Conservation (phyloP, 2,797 vertebrate genomes). For the Sitta carolinensis region DNA sequence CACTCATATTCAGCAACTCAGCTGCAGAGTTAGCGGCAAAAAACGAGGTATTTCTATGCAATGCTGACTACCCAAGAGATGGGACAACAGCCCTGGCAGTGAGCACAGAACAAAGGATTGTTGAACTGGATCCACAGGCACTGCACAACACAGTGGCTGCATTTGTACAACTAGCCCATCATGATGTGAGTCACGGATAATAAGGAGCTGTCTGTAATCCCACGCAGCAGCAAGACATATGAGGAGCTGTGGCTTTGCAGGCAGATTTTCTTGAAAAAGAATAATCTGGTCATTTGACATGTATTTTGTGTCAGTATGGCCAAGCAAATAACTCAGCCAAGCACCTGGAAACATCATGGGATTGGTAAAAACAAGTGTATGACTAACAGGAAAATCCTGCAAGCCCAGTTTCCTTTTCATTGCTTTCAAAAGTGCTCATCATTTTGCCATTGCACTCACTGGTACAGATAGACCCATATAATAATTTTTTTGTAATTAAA, state of each 20-base stretch:
- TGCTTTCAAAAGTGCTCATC: background rate
- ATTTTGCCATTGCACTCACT: background rate
- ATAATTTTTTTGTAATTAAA: background rate
- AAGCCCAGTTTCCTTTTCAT: background rate
- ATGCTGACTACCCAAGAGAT: background rate
- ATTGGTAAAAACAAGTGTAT: background rate
- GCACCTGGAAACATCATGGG: background rate
- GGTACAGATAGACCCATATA: background rate
- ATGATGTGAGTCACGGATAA: background rate
- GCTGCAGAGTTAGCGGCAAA: background rate
- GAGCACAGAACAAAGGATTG: slow-evolving; percentile 7
- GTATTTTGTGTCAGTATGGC: background rate
- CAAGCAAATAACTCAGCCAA: background rate
- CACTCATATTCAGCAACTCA: background rate
- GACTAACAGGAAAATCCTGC: background rate
- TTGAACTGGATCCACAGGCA: background rate
- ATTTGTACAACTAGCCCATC: background rate
- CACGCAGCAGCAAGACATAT: background rate
- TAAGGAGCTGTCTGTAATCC: slow-evolving; percentile 26
- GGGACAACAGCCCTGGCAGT: background rate
- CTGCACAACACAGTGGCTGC: background rate
- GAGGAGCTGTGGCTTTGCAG: background rate
- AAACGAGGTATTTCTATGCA: slow-evolving; percentile 20
- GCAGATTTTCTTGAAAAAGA: background rate
- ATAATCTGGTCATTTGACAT: background rate